These are phyloP conservation scores for Edolisoma coerulescens DNA, from an alignment of 2,113 vertebrate genomes.

Conservation along the genomic window DNA sequence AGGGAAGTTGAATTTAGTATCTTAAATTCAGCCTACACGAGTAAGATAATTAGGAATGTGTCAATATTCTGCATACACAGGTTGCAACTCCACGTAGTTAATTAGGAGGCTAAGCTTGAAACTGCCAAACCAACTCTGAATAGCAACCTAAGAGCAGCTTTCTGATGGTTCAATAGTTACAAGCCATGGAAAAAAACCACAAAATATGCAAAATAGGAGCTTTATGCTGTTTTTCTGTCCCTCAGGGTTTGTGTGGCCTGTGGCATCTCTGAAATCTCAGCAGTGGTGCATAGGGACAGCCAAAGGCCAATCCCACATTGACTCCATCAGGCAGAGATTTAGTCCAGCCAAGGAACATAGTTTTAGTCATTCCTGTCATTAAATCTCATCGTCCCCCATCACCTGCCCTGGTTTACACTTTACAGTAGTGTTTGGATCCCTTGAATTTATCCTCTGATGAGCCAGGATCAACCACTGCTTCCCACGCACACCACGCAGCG, in stretches of 20 bases:
- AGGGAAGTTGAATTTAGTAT: background rate
- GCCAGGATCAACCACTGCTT: background rate
- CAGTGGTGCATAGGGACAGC: background rate
- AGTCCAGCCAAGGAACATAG: background rate
- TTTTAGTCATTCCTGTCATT: background rate
- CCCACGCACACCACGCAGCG: rapidly evolving
- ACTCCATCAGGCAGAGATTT: background rate
- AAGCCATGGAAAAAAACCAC: background rate
- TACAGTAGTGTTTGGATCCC: background rate
- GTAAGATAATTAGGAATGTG: background rate
- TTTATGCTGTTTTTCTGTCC: background rate
- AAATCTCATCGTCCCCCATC: background rate
- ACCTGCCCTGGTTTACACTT: background rate
- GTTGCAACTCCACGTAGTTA: background rate
- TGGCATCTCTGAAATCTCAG: background rate
- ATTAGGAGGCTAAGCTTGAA: background rate
- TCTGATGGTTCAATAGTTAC: background rate
- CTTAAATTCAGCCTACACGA: background rate
- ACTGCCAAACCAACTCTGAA: background rate
- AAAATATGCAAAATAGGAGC: background rate
- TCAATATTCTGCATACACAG: background rate
- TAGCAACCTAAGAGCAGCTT: background rate
- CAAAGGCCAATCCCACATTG: background rate
- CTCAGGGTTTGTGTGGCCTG: background rate
- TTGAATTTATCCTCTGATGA: background rate